Evolutionary conservation across 2,113 vertebrate species (phyloP).

Genomic region (Salvelinus alpinus): DNA sequence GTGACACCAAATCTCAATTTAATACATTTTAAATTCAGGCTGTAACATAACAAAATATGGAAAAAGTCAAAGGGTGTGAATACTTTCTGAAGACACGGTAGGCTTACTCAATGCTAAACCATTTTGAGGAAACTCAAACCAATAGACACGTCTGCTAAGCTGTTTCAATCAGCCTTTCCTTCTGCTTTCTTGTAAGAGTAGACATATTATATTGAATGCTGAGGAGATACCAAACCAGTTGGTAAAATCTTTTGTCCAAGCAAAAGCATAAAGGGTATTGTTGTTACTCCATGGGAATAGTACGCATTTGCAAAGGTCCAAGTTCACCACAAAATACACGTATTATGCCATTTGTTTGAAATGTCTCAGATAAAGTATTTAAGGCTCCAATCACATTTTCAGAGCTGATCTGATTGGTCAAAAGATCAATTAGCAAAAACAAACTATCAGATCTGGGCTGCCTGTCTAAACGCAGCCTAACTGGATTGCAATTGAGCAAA

Average conservation of each 20-base stretch:
- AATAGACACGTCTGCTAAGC: neutral
- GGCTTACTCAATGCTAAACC: neutral
- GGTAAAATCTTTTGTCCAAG: neutral
- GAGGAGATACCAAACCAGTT: neutral
- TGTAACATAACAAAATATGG: no score
- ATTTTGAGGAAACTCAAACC: neutral
- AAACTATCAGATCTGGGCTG: no score
- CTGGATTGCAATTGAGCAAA: neutral
- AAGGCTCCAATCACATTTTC: no score
- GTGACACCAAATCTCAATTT: no score
- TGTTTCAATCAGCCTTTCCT: neutral
- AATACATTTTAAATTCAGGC: no score
- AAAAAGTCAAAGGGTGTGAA: no score
- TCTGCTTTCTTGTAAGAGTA: neutral
- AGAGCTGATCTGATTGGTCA: no score
- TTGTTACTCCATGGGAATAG: no score
- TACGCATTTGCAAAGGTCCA: neutral
- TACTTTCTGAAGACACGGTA: neutral
- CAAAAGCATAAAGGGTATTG: no score
- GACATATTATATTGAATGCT: neutral
- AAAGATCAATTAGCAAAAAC: no score
- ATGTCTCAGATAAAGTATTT: neutral
- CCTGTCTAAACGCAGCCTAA: no score
- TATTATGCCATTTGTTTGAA: neutral
- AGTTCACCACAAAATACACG: neutral